Evolutionary conservation across 2,888 invertebrate species (phyloP).

Genomic region (Brachyptera risi): DNA sequence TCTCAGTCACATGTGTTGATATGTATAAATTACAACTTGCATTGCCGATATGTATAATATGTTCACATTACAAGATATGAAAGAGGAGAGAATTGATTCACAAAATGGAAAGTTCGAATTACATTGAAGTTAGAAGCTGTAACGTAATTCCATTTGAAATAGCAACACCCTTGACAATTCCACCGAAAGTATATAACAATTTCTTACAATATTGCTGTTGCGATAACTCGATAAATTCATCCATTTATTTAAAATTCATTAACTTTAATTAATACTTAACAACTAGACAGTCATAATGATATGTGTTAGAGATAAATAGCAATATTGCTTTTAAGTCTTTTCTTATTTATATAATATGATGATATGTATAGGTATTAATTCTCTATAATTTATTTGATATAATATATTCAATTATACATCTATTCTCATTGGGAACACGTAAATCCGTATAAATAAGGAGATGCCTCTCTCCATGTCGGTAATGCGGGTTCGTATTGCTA

Average conservation of each 20-base stretch:
- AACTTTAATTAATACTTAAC: constrained; percentile 4
- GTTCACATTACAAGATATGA: no score
- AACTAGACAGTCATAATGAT: constrained; percentile 15
- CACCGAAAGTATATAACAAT: no score
- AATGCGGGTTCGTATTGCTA: neutral
- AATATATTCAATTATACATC: neutral
- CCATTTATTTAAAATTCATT: neutral
- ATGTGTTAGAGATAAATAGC: constrained; percentile 14
- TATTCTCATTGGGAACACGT: constrained; percentile 4
- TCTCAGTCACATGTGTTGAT: no score
- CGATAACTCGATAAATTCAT: neutral
- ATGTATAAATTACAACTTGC: no score
- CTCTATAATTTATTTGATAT: constrained; percentile 12
- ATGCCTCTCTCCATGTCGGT: neutral
- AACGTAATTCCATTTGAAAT: no score
- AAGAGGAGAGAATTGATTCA: no score
- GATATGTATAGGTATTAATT: constrained; percentile 31
- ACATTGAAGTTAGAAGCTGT: no score
- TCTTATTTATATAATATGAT: constrained; percentile 20
- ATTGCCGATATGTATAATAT: no score
- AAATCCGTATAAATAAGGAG: neutral
- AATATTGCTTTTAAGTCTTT: constrained; percentile 31
- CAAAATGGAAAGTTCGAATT: no score
- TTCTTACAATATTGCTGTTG: constrained; percentile 17
- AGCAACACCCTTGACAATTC: no score